A percentile compares a stretch with the other conserved stretches of the same genome.
phyloP scores from a whole-genome alignment of 1,140 invertebrate species.

The Drosophila sp. region DNA sequence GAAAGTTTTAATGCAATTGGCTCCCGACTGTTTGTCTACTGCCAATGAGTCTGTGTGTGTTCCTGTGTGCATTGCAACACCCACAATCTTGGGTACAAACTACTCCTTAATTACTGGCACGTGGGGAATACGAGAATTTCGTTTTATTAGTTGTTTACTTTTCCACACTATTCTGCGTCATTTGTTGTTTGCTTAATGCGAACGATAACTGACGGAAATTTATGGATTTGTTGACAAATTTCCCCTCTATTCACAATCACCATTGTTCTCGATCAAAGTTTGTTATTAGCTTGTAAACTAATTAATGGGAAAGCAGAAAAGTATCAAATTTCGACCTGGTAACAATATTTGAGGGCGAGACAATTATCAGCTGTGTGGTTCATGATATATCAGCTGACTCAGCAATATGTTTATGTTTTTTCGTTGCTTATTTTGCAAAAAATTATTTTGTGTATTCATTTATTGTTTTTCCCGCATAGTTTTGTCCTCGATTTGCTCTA shows the following conservation, averaged over 20 bases:
- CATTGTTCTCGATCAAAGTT: conserved; percentile 5
- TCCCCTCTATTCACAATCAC: background rate
- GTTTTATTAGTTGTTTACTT: conserved; percentile 17
- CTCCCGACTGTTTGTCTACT: background rate
- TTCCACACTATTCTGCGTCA: conserved; percentile 2
- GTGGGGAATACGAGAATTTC: background rate
- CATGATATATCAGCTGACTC: conserved; percentile 14
- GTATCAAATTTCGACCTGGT: background rate
- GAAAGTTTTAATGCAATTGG: conserved; percentile 40
- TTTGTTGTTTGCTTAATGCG: background rate
- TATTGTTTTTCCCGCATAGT: background rate
- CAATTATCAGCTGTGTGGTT: conserved; percentile 30
- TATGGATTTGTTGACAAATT: conserved; percentile 47
- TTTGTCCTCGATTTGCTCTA: conserved; percentile 2
- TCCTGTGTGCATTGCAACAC: background rate
- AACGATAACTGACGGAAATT: conserved; percentile 25
- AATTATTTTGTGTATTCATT: conserved; percentile 46
- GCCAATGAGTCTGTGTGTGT: conserved; percentile 7
- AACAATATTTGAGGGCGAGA: conserved; percentile 22
- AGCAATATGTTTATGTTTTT: conserved; percentile 1
- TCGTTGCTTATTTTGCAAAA: conserved; percentile 13
- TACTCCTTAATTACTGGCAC: background rate
- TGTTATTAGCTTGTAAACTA: too few relatives aligned
- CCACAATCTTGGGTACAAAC: background rate
- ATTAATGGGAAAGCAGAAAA: too few relatives aligned